Evolutionary conservation across 1,140 invertebrate species (phyloP), one percentile per base, ranked within the genome.

Genomic region (Venustaconcha ellipsiformis): DNA sequence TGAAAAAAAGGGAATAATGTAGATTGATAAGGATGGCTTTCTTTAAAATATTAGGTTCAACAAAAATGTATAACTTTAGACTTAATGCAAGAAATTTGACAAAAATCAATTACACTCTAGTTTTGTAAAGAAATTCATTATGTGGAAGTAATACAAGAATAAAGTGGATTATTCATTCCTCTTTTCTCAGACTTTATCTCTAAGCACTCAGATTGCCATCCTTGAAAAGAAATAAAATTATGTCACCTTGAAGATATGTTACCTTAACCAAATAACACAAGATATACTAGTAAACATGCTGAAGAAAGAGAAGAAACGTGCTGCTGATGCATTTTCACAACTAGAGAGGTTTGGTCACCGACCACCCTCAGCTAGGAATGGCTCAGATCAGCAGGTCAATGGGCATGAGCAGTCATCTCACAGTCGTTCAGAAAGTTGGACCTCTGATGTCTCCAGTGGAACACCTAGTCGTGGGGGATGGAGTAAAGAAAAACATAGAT

Each of bases 271-370:
- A 14, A 5, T 8, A 73, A 55, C 30, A 12, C 30, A 14, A 89
- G 87, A 89, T 72, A 89, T 89, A 75, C 80, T 90, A 14, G 88
- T 90, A 14, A 86, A 86, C 69, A 90, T 90, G 89, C 76, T 90
- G 57, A 90, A 90, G 79, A 89, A 89, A 78, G 89, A 90, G 78
- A 89, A 89, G 78, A 86, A 89, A 74, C 67, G 82, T 68, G 85
- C 83, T 14, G 73, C 84, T 14, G 82, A 82, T 68, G 83, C 83
- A 2, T 72, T 79, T 26, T 69, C 72, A 30, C 77, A 82, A 55
- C 70, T 83, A 18, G 81, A 80, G 23, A 84, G 66, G 57, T 69
- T 81, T 30, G 81, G 80, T 37, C 78, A 80, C 66, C 70, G 76
- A 62, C 72, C 74, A 14, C 72, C 78, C 30, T 75, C 78, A 73